A percentile compares a stretch with the other conserved stretches of the same genome.
These are phyloP conservation scores for Actinia equina DNA, from an alignment of 64 coral and sea anemone genomes.

Conservation along the genomic window DNA sequence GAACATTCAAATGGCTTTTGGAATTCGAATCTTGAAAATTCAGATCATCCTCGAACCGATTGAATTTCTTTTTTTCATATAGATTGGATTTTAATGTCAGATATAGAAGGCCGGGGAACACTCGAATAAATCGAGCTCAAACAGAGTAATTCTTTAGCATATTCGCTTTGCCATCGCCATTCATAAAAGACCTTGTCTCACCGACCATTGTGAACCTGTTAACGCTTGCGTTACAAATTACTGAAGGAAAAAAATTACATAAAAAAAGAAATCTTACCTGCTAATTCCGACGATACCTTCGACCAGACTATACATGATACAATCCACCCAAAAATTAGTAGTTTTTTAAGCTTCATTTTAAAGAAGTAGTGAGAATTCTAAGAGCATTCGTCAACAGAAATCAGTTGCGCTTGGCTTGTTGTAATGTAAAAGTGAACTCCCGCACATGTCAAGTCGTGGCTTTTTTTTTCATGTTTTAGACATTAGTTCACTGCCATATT, in stretches of 20 bases:
- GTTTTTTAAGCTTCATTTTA: constrained; percentile 1
- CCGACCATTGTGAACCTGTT: background rate
- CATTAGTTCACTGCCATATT: constrained; percentile 1
- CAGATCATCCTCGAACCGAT: too few species aligned
- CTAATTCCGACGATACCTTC: background rate
- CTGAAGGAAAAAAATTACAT: background rate
- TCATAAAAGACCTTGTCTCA: background rate
- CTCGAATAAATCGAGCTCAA: too few species aligned
- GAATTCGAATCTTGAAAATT: too few species aligned
- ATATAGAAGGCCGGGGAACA: too few species aligned
- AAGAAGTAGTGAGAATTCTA: background rate
- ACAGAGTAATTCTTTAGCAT: too few species aligned
- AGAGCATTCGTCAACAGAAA: background rate
- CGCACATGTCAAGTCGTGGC: background rate
- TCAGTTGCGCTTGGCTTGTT: background rate
- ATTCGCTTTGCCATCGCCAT: too few species aligned
- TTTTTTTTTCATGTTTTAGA: background rate
- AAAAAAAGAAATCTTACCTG: background rate
- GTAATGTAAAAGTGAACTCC: background rate
- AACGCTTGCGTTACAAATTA: background rate
- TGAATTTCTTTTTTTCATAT: too few species aligned
- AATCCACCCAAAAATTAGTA: background rate
- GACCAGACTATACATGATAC: background rate
- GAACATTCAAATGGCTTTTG: too few species aligned
- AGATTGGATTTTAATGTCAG: too few species aligned